Evolutionary conservation across 2,888 invertebrate genomes (phyloP).

Genomic region (Agonopterix subpropinquella): DNA sequence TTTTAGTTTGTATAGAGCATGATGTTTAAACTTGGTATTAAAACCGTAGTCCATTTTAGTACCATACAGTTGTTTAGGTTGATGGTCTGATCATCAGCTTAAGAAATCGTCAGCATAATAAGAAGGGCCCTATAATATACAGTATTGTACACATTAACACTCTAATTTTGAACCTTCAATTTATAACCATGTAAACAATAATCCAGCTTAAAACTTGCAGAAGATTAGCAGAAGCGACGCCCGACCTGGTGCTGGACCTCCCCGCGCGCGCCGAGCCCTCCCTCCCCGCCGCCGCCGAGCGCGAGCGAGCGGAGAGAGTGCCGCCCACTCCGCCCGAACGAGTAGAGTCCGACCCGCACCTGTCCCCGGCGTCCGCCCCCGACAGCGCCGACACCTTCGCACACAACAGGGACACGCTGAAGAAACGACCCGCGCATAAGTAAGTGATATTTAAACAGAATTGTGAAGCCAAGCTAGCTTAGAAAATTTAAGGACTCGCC

Average conservation of each 20-base stretch:
- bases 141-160: not conserved
- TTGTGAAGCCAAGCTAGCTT: constrained; percentile 10
- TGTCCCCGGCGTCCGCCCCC: constrained; percentile 12
- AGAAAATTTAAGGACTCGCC: too few relatives aligned
- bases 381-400: constrained; percentile 54
- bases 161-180: not conserved
- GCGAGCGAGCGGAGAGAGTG: constrained; percentile 31
- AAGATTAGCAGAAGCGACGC: constrained; percentile 74
- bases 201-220: constrained; percentile 24
- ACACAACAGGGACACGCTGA: constrained; percentile 57
- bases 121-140: too few relatives aligned
- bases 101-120: too few relatives aligned
- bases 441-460: constrained; percentile 4
- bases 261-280: constrained; percentile 30
- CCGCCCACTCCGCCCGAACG: constrained; percentile 15
- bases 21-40: too few relatives aligned
- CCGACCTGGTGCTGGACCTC: constrained; percentile 87
- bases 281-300: too few relatives aligned
- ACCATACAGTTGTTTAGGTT: too few relatives aligned
- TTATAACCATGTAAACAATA: too few relatives aligned
- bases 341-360: not conserved
- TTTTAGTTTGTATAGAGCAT: too few relatives aligned
- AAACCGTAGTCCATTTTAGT: too few relatives aligned
- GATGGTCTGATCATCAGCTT: too few relatives aligned
- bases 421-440: constrained; percentile 36